Evolutionary conservation across 2,888 invertebrate species (phyloP), one percentile per base, ranked within the genome.

Genomic region (Pyralis farinalis): DNA sequence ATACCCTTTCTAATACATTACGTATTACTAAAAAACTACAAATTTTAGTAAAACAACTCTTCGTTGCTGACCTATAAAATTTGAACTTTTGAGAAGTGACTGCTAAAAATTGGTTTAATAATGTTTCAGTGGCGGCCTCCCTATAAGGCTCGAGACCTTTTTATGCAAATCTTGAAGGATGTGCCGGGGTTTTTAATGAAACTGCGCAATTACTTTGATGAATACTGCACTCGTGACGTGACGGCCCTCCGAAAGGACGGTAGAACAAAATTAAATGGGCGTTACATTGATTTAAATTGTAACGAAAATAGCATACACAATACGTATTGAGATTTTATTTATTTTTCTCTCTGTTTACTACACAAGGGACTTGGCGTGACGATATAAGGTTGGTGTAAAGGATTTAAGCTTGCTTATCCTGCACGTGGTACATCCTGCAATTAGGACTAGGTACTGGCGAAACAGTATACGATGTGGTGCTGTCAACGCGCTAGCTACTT

Each of bases 121-220:
- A n/a, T n/a, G n/a, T n/a, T n/a, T 71, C 68, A 67, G 63, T 56
- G 62, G 57, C 52, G 63, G 45, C 40, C 44, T 46, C 55, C 57
- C 50, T 46, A 49, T 47, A 53, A 55, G 66, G 68, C 67, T 55
- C 53, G 56, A 69, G 73, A 76, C 78, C 78, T 81, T 85, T 83
- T 86, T 85, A 84, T 86, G 82, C 63, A 82, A 85, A 87, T 86
- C 78, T 75, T 73, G 69, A 75, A 79, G 67, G 78, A 85, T 84
- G 84, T 83, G 86, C 78, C 62, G 63, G 61, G 81, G 71, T 71
- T 87, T 77, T 76, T 81, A 85, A 87, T 80, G 83, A 80, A 78
- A 82, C 74, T 72, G 69, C 63, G 76, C 77, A 76, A 81, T 83
- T 78, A 78, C 78, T 80, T 77, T 81, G 78, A 85, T 71, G 77